phyloP scores from a whole-genome alignment of 1,140 invertebrate genomes.

The Ooceraea biroi region DNA sequence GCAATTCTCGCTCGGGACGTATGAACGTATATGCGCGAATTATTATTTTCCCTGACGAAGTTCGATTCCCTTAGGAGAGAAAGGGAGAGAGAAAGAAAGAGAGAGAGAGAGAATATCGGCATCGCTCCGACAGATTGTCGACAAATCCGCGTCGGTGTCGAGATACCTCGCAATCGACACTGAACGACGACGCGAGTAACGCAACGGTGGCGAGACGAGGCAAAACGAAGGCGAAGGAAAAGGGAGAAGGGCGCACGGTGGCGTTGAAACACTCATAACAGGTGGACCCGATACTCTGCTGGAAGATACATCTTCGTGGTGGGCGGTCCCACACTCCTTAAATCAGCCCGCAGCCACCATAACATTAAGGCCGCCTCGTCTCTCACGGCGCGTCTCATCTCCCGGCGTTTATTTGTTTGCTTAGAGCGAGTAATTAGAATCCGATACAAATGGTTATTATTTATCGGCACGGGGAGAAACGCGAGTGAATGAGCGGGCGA shows the following conservation, averaged over 20 bases:
- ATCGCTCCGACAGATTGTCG: background rate
- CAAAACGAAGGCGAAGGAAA: constrained; percentile 1
- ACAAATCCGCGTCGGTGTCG: constrained; percentile 10
- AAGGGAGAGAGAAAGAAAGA: no score
- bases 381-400: constrained; percentile 65
- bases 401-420: constrained; percentile 84
- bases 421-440: constrained; percentile 86
- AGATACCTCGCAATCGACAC: constrained; percentile 21
- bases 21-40: constrained; percentile 30
- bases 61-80: no score
- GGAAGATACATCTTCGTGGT: constrained; percentile 82
- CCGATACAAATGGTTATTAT: constrained; percentile 86
- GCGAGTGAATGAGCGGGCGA: constrained; percentile 51
- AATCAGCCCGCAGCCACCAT: constrained; percentile 83
- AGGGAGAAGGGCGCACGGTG: constrained; percentile 66
- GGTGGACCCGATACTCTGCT: constrained; percentile 76
- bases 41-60: constrained; percentile 1
- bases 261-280: constrained; percentile 82
- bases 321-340: constrained; percentile 86
- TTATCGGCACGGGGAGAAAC: constrained; percentile 74
- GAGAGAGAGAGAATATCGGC: background rate
- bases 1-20: constrained; percentile 16
- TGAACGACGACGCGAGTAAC: no score
- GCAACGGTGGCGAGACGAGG: background rate
- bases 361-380: constrained; percentile 78